These are phyloP conservation scores for Venturia canescens DNA, from an alignment of 1,140 invertebrate genomes.

Conservation along the genomic window DNA sequence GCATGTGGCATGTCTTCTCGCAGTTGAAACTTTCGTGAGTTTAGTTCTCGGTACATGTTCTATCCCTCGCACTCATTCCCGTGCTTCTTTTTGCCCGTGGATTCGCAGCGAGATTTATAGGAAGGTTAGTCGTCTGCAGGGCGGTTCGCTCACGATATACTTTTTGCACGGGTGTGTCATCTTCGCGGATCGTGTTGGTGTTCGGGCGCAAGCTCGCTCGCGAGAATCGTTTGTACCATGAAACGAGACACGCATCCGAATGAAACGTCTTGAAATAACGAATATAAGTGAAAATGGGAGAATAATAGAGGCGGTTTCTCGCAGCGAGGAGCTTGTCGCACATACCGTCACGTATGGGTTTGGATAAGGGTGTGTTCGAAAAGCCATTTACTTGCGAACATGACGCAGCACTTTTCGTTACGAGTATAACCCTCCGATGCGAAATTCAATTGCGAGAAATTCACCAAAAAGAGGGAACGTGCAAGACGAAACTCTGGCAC, in stretches of 20 bases:
- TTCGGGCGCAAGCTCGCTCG: not conserved
- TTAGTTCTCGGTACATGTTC: not conserved
- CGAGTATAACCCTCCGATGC: not conserved
- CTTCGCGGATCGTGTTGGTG: not conserved
- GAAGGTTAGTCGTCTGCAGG: not conserved
- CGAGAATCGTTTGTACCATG: not conserved
- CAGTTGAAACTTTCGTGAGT: not conserved
- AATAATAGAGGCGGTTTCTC: no score
- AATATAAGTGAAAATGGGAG: no score
- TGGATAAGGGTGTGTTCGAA: not conserved
- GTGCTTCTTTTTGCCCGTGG: not conserved
- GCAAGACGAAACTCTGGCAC: not conserved
- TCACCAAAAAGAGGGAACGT: not conserved
- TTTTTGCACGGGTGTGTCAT: not conserved
- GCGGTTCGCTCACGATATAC: not conserved
- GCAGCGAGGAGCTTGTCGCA: no score
- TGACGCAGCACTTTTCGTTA: not conserved
- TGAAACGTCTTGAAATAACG: no score
- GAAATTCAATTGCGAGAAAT: not conserved
- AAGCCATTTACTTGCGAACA: not conserved
- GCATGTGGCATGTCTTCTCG: conserved; percentile 1
- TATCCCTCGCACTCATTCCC: not conserved
- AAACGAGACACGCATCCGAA: not conserved
- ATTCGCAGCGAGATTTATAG: conserved; percentile 7
- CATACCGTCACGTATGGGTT: no score